Conservation (phyloP, 2,113 vertebrate genomes). For the Cacatua alba region DNA sequence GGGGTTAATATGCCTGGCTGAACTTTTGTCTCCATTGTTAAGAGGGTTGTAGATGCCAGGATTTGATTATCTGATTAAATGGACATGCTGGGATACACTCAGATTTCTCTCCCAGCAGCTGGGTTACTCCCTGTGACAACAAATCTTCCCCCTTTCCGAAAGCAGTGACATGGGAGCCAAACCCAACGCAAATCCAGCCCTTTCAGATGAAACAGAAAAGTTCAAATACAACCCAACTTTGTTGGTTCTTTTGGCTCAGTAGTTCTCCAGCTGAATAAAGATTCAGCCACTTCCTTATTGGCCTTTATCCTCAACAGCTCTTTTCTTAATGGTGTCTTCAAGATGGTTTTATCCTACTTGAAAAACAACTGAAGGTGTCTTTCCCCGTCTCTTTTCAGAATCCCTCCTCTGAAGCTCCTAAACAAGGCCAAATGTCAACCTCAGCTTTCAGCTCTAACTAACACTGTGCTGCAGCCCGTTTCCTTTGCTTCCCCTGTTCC, state of each 20-base stretch:
- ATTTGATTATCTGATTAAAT: neutral
- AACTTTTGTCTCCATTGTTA: neutral
- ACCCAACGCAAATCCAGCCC: neutral
- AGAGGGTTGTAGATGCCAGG: neutral
- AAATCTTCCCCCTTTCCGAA: neutral
- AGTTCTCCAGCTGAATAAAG: neutral
- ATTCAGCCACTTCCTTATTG: neutral
- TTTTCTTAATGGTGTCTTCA: neutral
- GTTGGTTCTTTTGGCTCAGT: neutral
- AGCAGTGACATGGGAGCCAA: accelerated
- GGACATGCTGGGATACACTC: neutral
- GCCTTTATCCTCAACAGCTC: neutral
- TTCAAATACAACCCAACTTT: neutral
- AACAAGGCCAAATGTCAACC: neutral
- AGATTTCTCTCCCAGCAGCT: neutral
- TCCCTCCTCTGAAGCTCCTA: slow-evolving; percentile 24
- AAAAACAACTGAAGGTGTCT: neutral
- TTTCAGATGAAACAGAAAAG: neutral
- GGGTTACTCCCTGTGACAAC: neutral
- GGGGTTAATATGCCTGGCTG: slow-evolving; percentile 26
- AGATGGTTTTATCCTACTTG: neutral
- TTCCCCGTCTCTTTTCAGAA: neutral
- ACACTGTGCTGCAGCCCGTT: neutral
- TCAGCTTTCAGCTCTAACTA: neutral
- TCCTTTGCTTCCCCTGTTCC: neutral